Percentiles rank a stretch among this genome's conserved stretches.
phyloP scores from a whole-genome alignment of 2,888 invertebrate species.

The Drosophila bunnanda region DNA sequence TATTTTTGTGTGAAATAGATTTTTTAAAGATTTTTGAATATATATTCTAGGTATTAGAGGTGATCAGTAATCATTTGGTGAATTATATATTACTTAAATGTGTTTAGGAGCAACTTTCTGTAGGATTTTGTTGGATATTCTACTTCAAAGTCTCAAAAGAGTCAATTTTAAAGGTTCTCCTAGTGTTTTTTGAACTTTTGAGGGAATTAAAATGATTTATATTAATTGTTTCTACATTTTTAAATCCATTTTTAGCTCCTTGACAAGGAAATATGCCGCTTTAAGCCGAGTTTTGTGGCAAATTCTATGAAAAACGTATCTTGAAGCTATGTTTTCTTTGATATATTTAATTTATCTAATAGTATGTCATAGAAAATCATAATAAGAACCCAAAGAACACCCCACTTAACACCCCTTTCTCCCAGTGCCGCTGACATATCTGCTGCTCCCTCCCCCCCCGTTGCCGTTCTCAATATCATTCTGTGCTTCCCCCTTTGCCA shows the following conservation, averaged over 20 bases:
- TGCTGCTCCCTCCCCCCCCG: conserved; percentile 47
- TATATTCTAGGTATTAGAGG: background rate
- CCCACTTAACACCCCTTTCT: background rate
- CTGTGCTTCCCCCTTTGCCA: conserved; percentile 17
- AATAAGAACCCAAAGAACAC: background rate
- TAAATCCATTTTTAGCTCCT: background rate
- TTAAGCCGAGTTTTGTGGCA: background rate
- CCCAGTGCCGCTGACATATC: conserved; percentile 20
- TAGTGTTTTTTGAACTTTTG: background rate
- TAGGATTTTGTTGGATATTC: fast-evolving
- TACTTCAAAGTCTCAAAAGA: background rate
- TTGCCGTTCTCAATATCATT: conserved; percentile 46
- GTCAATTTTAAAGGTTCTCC: background rate
- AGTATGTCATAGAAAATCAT: background rate
- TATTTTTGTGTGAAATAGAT: background rate
- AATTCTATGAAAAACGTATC: no score
- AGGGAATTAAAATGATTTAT: background rate
- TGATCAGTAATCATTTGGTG: background rate
- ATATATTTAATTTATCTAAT: background rate
- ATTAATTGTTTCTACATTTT: background rate
- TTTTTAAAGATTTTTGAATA: background rate
- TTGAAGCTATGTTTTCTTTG: no score
- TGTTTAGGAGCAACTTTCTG: background rate
- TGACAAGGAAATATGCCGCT: no score
- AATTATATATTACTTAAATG: background rate